Conservation (phyloP, 2,113 vertebrate species). For the Austrofundulus limnaeus region DNA sequence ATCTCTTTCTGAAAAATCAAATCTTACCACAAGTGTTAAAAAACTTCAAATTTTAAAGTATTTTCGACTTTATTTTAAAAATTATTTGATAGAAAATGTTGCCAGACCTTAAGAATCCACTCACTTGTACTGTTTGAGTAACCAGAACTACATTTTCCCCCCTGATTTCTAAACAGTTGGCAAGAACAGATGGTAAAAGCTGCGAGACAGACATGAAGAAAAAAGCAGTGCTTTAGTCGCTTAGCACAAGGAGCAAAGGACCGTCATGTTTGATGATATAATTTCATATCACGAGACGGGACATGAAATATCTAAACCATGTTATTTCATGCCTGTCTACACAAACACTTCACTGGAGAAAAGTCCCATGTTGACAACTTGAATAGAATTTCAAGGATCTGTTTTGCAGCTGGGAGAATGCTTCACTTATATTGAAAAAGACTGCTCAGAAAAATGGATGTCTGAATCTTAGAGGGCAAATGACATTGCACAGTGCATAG, state of each 20-base stretch:
- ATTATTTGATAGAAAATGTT: neutral
- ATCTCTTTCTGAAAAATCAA: neutral
- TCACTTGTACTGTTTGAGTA: neutral
- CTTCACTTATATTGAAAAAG: conserved; percentile 42
- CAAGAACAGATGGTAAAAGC: conserved; percentile 35
- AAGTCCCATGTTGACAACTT: conserved; percentile 51
- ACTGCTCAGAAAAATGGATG: conserved; percentile 58
- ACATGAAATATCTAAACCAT: conserved; percentile 68
- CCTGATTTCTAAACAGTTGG: conserved; percentile 6
- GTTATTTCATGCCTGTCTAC: conserved; percentile 74
- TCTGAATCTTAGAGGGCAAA: conserved; percentile 53
- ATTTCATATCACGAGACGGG: conserved; percentile 42
- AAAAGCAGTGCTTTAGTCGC: conserved; percentile 36
- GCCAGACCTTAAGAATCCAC: neutral
- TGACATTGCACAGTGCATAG: conserved; percentile 58
- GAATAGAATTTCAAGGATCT: conserved; percentile 63
- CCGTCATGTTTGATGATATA: conserved; percentile 60
- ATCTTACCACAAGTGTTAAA: neutral
- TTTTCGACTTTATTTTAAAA: no score
- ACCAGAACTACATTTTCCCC: neutral
- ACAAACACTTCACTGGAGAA: conserved; percentile 46
- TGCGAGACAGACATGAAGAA: conserved; percentile 27
- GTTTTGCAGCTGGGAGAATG: conserved; percentile 56
- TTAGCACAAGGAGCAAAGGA: conserved; percentile 57
- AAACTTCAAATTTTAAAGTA: neutral